Evolutionary conservation across 2,113 vertebrate species (phyloP), one percentile per base, ranked within the genome.

Genomic region (Hippocampus comes): DNA sequence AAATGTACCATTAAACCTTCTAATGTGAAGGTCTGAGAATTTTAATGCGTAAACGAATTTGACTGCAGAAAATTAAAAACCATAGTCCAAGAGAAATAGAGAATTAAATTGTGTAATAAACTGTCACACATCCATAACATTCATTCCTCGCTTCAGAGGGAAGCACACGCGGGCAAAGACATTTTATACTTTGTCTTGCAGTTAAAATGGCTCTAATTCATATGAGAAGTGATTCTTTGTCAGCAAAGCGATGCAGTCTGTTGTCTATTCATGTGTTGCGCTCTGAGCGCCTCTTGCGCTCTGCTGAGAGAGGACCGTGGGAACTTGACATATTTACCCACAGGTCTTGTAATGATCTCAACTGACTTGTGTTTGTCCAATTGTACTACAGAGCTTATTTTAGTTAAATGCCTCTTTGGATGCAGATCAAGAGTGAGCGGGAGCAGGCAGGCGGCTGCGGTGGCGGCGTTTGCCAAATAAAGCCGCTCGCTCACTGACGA

Each of bases 391-490:
- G 78, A 84, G 89, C 85, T 88, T 86, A 89, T 90, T 90, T 88
- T 82, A 88, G 85, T 88, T 88, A 90, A 90, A 89, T 87, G 89
- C 87, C 84, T 89, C 77, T 89, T 89, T 87, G 89, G 88, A 88
- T 82, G 86, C 86, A 88, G 88, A 89, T 86, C 86, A 86, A 86
- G 84, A 72, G 78, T 68, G 72, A 74, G 78, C 78, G 76, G 73
- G 75, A 83, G 84, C 84, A 17, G 27, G 59, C 25, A 17, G 66
- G 66, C 43, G 66, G n/a, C 42, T 46, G 46, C 46, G 46, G n/a
- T 20, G 43, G 82, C 79, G 81, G 76, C 72, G 78, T 80, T 89
- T 83, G 81, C 81, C 87, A 89, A 89, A 90, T 91, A 88, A 90
- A 90, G 83, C 87, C 78, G 86, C 85, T 91, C 84, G 86, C 85